Percentiles rank a stretch among this genome's conserved stretches.
These are phyloP conservation scores for Rattus rattus DNA, from an alignment of 2,113 vertebrate genomes.

Conservation along the genomic window DNA sequence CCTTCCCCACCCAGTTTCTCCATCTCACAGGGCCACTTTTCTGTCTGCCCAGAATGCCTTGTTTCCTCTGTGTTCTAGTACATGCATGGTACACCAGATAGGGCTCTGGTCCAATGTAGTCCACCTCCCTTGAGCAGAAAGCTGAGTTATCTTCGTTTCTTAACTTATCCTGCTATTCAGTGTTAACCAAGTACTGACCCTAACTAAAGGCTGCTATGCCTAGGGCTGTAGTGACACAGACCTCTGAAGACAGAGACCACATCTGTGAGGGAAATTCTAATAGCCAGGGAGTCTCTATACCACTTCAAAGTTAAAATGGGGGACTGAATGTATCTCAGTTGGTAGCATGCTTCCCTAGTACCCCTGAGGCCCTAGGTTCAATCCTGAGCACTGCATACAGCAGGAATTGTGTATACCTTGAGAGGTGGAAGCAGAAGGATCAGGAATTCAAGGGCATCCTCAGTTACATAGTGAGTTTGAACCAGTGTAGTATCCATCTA, in stretches of 20 bases:
- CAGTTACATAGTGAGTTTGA: background rate
- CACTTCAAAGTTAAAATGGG: conserved; percentile 50
- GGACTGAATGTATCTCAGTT: background rate
- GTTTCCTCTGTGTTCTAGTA: background rate
- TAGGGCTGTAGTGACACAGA: background rate
- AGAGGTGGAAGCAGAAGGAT: background rate
- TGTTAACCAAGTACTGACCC: background rate
- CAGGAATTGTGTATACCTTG: background rate
- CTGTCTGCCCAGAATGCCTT: background rate
- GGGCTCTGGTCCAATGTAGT: background rate
- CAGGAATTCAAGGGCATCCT: background rate
- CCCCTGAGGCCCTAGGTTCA: background rate
- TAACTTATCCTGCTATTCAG: background rate
- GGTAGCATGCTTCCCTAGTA: background rate
- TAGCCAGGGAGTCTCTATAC: background rate
- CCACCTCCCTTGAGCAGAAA: background rate
- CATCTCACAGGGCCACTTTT: background rate
- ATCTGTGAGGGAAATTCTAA: conserved; percentile 1
- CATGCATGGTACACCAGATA: background rate
- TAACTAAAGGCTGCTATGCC: background rate
- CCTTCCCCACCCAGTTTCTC: background rate
- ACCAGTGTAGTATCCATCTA: background rate
- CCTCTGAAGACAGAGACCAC: background rate
- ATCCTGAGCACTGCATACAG: background rate
- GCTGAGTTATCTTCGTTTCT: background rate